Evolutionary conservation across 2,888 invertebrate genomes (phyloP).

Genomic region (Phorcus lineatus): DNA sequence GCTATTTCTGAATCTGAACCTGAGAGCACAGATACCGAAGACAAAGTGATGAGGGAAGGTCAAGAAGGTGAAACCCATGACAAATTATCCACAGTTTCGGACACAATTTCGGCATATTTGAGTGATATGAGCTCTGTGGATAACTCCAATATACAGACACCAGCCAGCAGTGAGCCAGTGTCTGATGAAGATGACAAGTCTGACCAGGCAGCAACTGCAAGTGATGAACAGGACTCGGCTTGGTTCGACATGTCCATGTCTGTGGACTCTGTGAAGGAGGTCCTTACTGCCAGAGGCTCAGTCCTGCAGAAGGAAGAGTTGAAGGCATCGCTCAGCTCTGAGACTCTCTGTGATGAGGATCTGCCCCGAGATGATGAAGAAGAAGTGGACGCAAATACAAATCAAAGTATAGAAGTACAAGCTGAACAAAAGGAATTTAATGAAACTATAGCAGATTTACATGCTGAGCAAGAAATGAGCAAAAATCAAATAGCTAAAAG

Average conservation of each 20-base stretch:
- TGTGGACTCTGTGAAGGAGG: neutral
- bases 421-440: no score
- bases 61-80: neutral
- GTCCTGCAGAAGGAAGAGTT: neutral
- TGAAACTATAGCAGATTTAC: no score
- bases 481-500: no score
- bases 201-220: neutral
- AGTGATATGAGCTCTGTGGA: slow-evolving; percentile 22
- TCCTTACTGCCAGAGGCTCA: neutral
- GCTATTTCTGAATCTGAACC: neutral
- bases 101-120: neutral
- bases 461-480: no score
- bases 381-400: neutral
- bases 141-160: slow-evolving; percentile 2
- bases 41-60: neutral
- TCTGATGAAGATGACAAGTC: neutral
- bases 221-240: slow-evolving; percentile 6
- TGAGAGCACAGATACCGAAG: neutral
- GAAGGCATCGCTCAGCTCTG: neutral
- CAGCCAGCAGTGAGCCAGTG: neutral
- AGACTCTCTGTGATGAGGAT: slow-evolving; percentile 14
- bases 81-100: neutral
- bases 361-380: neutral
- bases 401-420: neutral
- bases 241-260: slow-evolving; percentile 20